A percentile compares a stretch with the other conserved stretches of the same genome.
phyloP scores from a whole-genome alignment of 2,888 invertebrate species.

The Aproaerema taeniolella region DNA sequence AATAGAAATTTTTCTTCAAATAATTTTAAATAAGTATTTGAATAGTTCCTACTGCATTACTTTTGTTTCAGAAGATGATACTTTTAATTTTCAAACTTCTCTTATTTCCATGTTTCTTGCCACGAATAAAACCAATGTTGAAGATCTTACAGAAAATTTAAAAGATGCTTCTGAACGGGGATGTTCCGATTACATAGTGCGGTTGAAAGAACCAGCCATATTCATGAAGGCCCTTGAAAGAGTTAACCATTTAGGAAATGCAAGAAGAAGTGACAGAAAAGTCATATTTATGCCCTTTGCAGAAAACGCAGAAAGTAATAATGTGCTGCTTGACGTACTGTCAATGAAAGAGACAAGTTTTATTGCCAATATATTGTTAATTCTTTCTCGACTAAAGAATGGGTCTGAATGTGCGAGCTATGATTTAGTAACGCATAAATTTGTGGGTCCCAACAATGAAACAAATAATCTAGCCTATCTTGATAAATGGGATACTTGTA shows the following conservation, averaged over 20 bases:
- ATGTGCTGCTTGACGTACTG: conserved; percentile 35
- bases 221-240: conserved; percentile 59
- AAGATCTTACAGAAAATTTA: conserved; percentile 34
- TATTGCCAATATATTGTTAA: conserved; percentile 50
- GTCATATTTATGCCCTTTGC: conserved; percentile 51
- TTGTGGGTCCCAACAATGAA: conserved; percentile 41
- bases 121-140: conserved; percentile 25
- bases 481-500: conserved; percentile 60
- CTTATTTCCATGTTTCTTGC: conserved; percentile 34
- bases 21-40: conserved; percentile 45
- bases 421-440: conserved; percentile 60
- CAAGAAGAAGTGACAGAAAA: conserved; percentile 63
- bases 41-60: conserved; percentile 47
- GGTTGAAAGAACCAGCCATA: conserved; percentile 41
- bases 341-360: conserved; percentile 43
- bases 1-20: conserved; percentile 48
- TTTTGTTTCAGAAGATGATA: conserved; percentile 39
- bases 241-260: conserved; percentile 45
- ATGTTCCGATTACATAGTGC: conserved; percentile 66
- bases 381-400: conserved; percentile 28
- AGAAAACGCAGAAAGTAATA: conserved; percentile 19
- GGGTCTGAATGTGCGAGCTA: conserved; percentile 33
- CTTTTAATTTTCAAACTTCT: conserved; percentile 24
- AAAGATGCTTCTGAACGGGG: conserved; percentile 55
- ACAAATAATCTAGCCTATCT: conserved; percentile 39